phyloP scores from a whole-genome alignment of 2,113 vertebrate genomes.

The Dicerorhinus sumatrensis region DNA sequence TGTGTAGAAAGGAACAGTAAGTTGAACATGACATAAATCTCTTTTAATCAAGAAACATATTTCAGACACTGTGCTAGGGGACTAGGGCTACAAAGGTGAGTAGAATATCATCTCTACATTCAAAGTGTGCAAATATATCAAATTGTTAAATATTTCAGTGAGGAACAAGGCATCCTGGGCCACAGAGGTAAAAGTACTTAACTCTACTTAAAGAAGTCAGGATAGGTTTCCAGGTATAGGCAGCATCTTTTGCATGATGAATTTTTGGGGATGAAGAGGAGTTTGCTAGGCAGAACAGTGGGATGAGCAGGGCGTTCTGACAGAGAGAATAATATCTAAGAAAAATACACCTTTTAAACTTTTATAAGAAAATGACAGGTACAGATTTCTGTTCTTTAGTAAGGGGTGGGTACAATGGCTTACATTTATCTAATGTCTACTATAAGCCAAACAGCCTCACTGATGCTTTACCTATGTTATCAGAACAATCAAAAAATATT shows the following conservation, averaged over 20 bases:
- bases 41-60: conserved; percentile 51
- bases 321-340: background rate
- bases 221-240: background rate
- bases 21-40: background rate
- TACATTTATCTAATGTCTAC: background rate
- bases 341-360: background rate
- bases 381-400: background rate
- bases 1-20: background rate
- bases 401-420: background rate
- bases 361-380: background rate
- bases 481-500: conserved; percentile 10
- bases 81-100: background rate
- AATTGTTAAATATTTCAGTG: conserved; percentile 19
- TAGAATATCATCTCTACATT: conserved; percentile 13
- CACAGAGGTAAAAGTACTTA: conserved; percentile 2
- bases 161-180: background rate
- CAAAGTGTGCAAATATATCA: background rate
- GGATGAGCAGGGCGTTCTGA: background rate
- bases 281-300: background rate
- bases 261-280: background rate
- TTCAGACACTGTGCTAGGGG: background rate
- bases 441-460: background rate
- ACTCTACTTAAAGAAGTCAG: background rate
- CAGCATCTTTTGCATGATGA: background rate
- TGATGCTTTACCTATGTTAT: background rate